Conservation (phyloP, 2,113 vertebrate genomes). For the Macroglossus sobrinus region DNA sequence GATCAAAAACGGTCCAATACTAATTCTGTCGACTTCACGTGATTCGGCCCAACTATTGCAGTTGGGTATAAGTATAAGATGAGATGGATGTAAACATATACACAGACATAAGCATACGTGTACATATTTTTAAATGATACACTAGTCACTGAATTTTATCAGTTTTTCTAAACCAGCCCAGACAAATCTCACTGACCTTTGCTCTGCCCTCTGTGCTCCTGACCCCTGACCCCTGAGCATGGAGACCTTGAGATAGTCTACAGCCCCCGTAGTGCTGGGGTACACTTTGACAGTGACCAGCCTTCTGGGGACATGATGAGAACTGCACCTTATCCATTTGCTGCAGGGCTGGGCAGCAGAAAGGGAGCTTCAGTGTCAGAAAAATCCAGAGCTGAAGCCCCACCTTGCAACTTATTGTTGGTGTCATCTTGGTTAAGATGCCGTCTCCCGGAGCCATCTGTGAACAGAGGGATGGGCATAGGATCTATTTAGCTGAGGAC, state of each 20-base stretch:
- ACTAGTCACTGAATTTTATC: background rate
- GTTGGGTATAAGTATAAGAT: background rate
- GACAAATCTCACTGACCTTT: background rate
- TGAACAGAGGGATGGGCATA: background rate
- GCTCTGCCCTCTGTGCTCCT: background rate
- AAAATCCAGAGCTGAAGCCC: too few relatives aligned
- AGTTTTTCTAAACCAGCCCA: background rate
- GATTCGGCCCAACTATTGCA: too few relatives aligned
- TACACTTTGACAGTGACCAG: background rate
- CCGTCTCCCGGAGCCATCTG: background rate
- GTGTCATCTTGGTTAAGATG: background rate
- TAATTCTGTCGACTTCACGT: background rate
- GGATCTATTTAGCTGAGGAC: background rate
- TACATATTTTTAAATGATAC: background rate
- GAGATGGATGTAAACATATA: too few relatives aligned
- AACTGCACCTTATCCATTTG: background rate
- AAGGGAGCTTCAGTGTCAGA: background rate
- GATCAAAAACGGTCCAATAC: background rate
- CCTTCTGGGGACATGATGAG: background rate
- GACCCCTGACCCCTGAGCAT: fast-evolving
- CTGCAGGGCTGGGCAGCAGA: background rate
- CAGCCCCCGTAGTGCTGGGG: too few relatives aligned
- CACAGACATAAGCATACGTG: background rate
- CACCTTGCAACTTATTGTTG: fast-evolving
- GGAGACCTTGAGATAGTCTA: background rate